Evolutionary conservation across 1,140 invertebrate species (phyloP).

Genomic region (Caerostris extrusa): DNA sequence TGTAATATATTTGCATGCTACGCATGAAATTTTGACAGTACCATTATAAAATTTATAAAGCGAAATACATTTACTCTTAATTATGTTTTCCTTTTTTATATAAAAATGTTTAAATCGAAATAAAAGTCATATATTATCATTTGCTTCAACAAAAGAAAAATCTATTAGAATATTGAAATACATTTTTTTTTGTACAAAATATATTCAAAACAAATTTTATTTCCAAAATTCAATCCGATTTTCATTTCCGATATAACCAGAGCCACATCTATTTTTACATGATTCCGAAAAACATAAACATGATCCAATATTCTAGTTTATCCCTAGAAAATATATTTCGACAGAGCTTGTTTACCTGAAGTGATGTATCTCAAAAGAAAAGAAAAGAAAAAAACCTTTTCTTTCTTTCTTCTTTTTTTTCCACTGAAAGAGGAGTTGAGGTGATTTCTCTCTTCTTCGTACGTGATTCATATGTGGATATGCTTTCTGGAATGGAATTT

Average conservation of each 20-base stretch:
- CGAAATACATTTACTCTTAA: no score
- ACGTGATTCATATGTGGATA: slow-evolving; percentile 15
- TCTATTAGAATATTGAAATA: neutral
- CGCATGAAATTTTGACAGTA: no score
- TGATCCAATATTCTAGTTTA: slow-evolving; percentile 27
- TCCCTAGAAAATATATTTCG: neutral
- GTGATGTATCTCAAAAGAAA: neutral
- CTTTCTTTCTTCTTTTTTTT: neutral
- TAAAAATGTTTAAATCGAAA: no score
- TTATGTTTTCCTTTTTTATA: no score
- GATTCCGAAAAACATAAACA: slow-evolving; percentile 5
- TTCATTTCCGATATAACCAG: neutral
- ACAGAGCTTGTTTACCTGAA: slow-evolving; percentile 25
- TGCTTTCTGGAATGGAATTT: neutral
- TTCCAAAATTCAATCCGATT: neutral
- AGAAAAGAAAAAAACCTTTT: neutral
- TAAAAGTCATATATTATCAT: no score
- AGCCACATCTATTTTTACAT: neutral
- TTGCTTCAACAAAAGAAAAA: no score
- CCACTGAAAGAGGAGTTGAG: neutral
- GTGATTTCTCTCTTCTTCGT: neutral
- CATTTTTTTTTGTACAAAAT: neutral
- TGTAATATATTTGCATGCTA: no score
- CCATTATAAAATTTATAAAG: no score
- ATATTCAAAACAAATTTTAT: neutral